Conservation (phyloP, 1,140 invertebrate genomes). For the Delia radicum region DNA sequence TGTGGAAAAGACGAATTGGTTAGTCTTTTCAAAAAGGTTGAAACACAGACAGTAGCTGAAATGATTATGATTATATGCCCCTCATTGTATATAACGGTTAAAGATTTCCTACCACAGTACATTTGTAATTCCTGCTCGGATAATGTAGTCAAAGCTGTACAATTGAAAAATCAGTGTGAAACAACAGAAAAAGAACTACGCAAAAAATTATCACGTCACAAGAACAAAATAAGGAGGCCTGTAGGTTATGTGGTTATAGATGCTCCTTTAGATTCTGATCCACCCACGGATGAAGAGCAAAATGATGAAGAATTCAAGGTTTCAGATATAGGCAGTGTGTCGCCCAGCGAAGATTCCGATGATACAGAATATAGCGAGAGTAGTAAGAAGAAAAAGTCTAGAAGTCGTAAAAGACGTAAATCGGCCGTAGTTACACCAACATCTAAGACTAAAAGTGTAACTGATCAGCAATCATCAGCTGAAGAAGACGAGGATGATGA, state of each 20-base stretch:
- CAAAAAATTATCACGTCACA: constrained; percentile 52
- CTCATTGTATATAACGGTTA: constrained; percentile 44
- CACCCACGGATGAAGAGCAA: constrained; percentile 45
- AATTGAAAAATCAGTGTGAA: constrained; percentile 50
- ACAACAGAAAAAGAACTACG: constrained; percentile 50
- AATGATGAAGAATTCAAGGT: constrained; percentile 53
- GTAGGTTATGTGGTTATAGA: constrained; percentile 56
- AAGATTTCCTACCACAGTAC: constrained; percentile 54
- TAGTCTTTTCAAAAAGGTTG: constrained; percentile 43
- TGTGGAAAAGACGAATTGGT: constrained; percentile 40
- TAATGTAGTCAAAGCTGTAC: constrained; percentile 45
- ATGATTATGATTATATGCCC: constrained; percentile 50
- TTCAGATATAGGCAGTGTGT: constrained; percentile 47
- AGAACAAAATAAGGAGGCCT: constrained; percentile 52
- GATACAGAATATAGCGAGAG: constrained; percentile 38
- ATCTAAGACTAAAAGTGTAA: constrained; percentile 6
- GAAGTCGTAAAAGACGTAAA: constrained; percentile 34
- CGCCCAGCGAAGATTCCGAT: constrained; percentile 50
- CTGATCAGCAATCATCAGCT: neutral
- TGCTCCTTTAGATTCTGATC: constrained; percentile 43
- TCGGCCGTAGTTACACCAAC: neutral
- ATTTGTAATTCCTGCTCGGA: constrained; percentile 46
- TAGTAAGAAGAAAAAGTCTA: constrained; percentile 34
- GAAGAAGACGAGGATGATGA: neutral
- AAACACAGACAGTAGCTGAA: constrained; percentile 42